Evolutionary conservation across 2,113 vertebrate genomes (phyloP).

Genomic region (Percina caprodes): DNA sequence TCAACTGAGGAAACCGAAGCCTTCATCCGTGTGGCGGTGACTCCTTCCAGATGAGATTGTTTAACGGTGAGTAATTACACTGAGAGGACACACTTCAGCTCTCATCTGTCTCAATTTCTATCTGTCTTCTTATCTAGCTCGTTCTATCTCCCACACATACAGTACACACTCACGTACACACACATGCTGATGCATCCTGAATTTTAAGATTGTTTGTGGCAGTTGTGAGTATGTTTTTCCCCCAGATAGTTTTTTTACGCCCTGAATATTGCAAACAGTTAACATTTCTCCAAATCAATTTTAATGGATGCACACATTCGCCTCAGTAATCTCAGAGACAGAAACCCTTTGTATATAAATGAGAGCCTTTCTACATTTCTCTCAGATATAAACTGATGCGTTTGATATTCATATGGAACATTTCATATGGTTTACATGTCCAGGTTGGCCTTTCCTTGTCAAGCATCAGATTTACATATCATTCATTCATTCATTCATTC

Average conservation of each 20-base stretch:
- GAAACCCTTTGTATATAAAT: neutral
- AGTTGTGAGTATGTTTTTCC: neutral
- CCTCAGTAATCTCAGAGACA: neutral
- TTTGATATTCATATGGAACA: neutral
- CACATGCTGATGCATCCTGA: neutral
- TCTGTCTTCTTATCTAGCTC: neutral
- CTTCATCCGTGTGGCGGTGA: conserved; percentile 4
- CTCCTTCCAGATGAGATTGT: conserved; percentile 14
- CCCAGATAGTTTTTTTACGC: neutral
- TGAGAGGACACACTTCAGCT: conserved; percentile 24
- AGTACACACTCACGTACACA: conserved; percentile 11
- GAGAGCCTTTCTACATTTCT: neutral
- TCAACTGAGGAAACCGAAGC: conserved; percentile 14
- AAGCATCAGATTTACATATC: neutral
- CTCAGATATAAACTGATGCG: neutral
- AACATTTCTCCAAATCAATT: neutral
- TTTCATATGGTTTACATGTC: neutral
- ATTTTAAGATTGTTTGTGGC: conserved; percentile 4
- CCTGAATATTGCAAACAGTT: conserved; percentile 1
- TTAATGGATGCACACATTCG: neutral
- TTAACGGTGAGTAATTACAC: conserved; percentile 14
- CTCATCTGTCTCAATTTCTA: conserved; percentile 17
- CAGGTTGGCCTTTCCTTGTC: neutral
- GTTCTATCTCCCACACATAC: neutral
- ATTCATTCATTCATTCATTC: too few relatives aligned